phyloP scores from a whole-genome alignment of 2,113 vertebrate genomes.

The Egretta garzetta region DNA sequence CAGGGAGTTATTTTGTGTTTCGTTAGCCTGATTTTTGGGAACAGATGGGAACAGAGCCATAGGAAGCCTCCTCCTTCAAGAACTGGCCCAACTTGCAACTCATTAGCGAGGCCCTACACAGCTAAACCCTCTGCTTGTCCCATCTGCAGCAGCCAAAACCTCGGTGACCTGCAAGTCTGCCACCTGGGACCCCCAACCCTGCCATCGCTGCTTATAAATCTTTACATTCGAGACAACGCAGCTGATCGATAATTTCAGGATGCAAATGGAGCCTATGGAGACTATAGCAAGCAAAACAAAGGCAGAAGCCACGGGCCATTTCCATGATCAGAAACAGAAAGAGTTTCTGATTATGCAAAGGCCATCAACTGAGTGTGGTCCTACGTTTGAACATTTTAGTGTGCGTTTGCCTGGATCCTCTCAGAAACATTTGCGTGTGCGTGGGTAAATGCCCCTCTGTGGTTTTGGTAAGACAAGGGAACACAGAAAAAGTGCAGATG shows the following conservation, averaged over 20 bases:
- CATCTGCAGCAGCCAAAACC: conserved; percentile 47
- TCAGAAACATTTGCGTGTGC: not conserved
- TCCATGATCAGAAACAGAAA: conserved; percentile 5
- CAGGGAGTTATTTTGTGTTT: not conserved
- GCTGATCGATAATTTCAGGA: not conserved
- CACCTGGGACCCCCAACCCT: conserved; percentile 45
- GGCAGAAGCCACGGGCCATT: not conserved
- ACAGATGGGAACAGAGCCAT: conserved; percentile 51
- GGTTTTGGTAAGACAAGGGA: not conserved
- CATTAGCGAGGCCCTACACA: not conserved
- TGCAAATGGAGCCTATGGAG: conserved; percentile 37
- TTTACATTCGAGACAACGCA: not conserved
- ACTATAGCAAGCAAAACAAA: not conserved
- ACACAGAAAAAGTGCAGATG: not conserved
- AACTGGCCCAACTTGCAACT: conserved; percentile 1
- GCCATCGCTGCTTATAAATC: not conserved
- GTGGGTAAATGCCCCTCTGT: not conserved
- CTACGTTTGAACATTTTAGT: conserved; percentile 13
- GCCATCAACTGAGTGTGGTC: not conserved
- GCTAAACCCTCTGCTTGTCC: conserved; percentile 26
- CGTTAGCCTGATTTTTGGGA: not conserved
- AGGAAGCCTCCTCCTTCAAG: not conserved
- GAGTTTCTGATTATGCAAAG: conserved; percentile 51
- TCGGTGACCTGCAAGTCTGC: not conserved
- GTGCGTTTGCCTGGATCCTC: not conserved